Base-by-base conservation (phyloP, 2,113 vertebrate genomes). In the Puffinus mauretanicus region DNA sequence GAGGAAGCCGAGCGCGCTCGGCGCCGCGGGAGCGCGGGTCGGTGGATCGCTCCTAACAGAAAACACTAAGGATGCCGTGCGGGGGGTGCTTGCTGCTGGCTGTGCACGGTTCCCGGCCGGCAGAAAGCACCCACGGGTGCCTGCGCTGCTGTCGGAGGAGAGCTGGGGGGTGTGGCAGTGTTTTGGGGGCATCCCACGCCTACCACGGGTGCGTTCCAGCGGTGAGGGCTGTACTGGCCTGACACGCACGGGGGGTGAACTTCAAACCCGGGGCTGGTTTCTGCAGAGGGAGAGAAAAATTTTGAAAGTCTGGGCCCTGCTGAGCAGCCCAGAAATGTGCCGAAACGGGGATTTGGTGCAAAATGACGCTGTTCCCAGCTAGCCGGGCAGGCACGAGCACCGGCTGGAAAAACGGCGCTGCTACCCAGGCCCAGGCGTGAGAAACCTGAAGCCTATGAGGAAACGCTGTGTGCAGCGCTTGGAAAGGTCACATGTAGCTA, bases 281-380 rank as follows among this genome's bases (percentile, higher is more conserved):
- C 40, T 47, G 54, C 61, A 21, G 34, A n/a, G 44, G 29, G 52
- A 40, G 29, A n/a, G 40, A 11, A 54, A 29, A 29, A 10, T 17
- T 16, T n/a, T 32, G n/a, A 27, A 65, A 40, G 7, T 14, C 9
- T 15, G 40, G 17, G 29, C 12, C 36, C 17, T 52, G 44, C 51
- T 25, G 46, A 76, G 62, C 62, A 29, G 32, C 24, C 24, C 29
- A 6, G 46, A 38, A 77, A 21, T 5, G 25, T 42, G 55, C 55
- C 4, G 0, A 19, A 55, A 6, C 0, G 0, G 29, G 67, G 64
- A 1, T 30, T 13, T 0, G 6, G 34, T 46, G 73, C 78, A 16
- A 19, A 82, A 16, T 1, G 5, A 10, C 0, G 13, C 62, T 17
- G 72, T 2, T 52, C 36, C 64, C 72, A 46, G 55, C 21, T 5